phyloP scores from a whole-genome alignment of 2,888 invertebrate species.

The Nasonia oneida region DNA sequence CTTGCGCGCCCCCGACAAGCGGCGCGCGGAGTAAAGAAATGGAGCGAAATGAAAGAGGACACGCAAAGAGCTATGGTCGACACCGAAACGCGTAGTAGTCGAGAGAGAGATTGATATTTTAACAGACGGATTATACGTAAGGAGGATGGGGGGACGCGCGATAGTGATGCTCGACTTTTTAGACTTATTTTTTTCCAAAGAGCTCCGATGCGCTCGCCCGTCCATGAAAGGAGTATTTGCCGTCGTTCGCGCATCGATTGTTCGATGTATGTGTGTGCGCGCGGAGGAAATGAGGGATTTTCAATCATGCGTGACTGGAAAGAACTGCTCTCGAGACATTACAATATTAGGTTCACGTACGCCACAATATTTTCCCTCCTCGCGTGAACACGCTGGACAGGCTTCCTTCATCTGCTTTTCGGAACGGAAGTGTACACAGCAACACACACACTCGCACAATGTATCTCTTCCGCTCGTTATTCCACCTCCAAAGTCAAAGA shows the following conservation, averaged over 20 bases:
- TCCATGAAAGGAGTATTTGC: not conserved
- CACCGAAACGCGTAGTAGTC: conserved; percentile 72
- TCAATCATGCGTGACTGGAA: not conserved
- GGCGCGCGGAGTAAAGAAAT: conserved; percentile 54
- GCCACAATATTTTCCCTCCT: not conserved
- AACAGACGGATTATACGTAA: conserved; percentile 76
- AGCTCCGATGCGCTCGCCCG: too few relatives aligned
- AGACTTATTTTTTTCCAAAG: not conserved
- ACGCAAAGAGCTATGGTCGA: not conserved
- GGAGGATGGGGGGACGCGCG: conserved; percentile 65
- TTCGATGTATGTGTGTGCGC: not conserved
- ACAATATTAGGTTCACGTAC: not conserved
- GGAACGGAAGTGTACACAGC: conserved; percentile 38
- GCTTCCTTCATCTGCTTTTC: not conserved
- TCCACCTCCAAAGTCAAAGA: conserved; percentile 58
- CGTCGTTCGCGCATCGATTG: conserved; percentile 3
- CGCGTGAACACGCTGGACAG: too few relatives aligned
- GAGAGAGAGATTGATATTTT: conserved; percentile 77
- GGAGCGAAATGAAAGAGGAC: conserved; percentile 59
- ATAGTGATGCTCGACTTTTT: not conserved
- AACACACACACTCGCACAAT: not conserved
- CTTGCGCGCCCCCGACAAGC: conserved; percentile 32
- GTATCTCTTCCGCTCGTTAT: conserved; percentile 36
- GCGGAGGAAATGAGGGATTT: not conserved
- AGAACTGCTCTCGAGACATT: not conserved